phyloP scores from a whole-genome alignment of 1,140 invertebrate species.

The Drosophila kurseongensis region DNA sequence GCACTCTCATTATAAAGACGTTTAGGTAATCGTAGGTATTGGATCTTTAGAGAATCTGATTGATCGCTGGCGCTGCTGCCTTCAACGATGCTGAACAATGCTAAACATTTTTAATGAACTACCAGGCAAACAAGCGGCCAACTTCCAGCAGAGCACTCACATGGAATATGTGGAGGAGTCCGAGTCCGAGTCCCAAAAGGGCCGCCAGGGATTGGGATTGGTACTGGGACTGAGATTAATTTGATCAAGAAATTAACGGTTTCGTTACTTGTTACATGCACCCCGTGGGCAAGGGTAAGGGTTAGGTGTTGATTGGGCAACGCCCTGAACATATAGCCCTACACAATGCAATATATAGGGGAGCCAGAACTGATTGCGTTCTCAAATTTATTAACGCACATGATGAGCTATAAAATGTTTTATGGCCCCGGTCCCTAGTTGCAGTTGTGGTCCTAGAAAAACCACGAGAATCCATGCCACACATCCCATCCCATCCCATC shows the following conservation, averaged over 20 bases:
- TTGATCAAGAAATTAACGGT: constrained; percentile 74
- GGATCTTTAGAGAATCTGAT: constrained; percentile 18
- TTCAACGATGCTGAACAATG: constrained; percentile 64
- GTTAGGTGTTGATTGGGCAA: constrained; percentile 79
- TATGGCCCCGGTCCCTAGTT: constrained; percentile 45
- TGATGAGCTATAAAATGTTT: constrained; percentile 82
- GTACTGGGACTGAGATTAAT: constrained; percentile 28
- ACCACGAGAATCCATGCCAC: not conserved
- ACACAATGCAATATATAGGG: not conserved
- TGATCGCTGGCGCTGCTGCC: constrained; percentile 51
- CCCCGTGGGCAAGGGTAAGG: constrained; percentile 26
- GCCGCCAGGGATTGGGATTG: constrained; percentile 3
- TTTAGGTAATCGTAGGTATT: not conserved
- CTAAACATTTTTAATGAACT: constrained; percentile 79
- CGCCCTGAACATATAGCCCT: constrained; percentile 56
- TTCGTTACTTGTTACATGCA: constrained; percentile 65
- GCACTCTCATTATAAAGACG: not conserved
- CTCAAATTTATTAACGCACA: constrained; percentile 77
- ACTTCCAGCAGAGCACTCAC: not conserved
- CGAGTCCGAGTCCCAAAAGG: constrained; percentile 4
- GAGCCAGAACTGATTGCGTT: constrained; percentile 62
- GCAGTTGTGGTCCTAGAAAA: constrained; percentile 35
- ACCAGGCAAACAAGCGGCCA: constrained; percentile 43
- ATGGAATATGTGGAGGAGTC: not conserved
- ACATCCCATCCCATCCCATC: not conserved